Base-by-base conservation (phyloP, 2,888 invertebrate species). In the Aphodius granarius region DNA sequence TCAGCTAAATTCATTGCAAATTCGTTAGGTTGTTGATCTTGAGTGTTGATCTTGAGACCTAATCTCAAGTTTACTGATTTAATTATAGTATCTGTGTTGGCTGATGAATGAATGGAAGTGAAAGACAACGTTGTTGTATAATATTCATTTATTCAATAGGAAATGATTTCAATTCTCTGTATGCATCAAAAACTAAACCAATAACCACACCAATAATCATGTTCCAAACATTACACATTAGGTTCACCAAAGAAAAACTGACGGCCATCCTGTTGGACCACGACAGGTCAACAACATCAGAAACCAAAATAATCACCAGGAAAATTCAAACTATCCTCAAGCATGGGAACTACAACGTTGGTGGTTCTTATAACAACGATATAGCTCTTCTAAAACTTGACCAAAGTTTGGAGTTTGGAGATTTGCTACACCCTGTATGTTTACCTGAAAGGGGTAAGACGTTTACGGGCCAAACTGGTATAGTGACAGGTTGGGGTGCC, bases 401-500 rank as follows among this genome's bases (percentile, higher is more conserved):
- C 76, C 87, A 91, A 73, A 86, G 88, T 5, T 89, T 94, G 1
- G 85, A 88, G 71, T 89, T 93, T 77, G 88, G 88, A 65, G 91
- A 90, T 62, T 83, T 91, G 3, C 86, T 95, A 76, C 89, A 92
- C 73, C 96, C 96, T 0, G 95, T 94, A 0, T 97, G 96, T 83
- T 87, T 97, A 81, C 94, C 96, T 0, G 88, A 89, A 0, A 81
- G 86, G 74, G 91, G 92, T 77, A 86, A 88, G 76, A 88, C 90
- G n/a, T 91, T 87, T 81, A 88, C 87, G 17, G 89, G 90, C 70
- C 81, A 85, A 75, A 87, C 85, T 66, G 92, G 86, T 0, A 88
- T 92, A n/a, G 94, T 92, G 5, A 91, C 92, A 0, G 95, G 95
- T 1, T 95, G 95, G 95, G 95, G 95, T 1, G 93, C 94, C 2